Conservation (phyloP, 2,888 invertebrate species). For the Phyllotreta striolata region DNA sequence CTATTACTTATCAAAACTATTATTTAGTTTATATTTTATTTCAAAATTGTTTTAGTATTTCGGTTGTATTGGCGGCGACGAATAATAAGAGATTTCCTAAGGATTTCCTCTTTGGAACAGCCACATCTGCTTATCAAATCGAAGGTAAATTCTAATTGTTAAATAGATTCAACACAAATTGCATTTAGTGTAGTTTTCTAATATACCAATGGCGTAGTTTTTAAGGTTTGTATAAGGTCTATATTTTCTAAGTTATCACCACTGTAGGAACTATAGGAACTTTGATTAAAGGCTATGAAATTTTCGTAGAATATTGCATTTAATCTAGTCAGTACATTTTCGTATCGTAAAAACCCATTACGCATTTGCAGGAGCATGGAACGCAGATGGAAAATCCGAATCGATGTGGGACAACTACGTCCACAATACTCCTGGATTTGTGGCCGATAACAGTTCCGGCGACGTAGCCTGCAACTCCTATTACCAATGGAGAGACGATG, state of each 20-base stretch:
- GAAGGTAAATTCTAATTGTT: slow-evolving; percentile 43
- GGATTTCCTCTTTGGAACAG: slow-evolving; percentile 45
- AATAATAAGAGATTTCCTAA: slow-evolving; percentile 43
- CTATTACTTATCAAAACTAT: no score
- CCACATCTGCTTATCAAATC: slow-evolving; percentile 50
- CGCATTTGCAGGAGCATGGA: slow-evolving; percentile 55
- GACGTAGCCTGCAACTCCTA: slow-evolving; percentile 74
- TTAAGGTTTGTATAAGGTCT: no score
- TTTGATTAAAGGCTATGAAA: no score
- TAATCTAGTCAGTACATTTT: no score
- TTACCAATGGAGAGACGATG: slow-evolving; percentile 70
- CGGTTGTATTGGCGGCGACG: slow-evolving; percentile 1
- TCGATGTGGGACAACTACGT: slow-evolving; percentile 64
- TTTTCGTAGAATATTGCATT: no score
- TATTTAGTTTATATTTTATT: slow-evolving; percentile 2
- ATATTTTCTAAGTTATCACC: no score
- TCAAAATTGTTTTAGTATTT: not conserved
- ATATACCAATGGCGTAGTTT: no score
- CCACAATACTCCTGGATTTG: slow-evolving; percentile 60
- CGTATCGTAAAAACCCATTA: not conserved
- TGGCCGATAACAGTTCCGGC: slow-evolving; percentile 66
- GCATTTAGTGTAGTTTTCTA: not conserved
- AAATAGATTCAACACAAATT: not conserved
- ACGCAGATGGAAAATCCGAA: slow-evolving; percentile 55
- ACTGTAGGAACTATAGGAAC: no score